These are phyloP conservation scores for Rhinolophus ferrumequinum DNA, from an alignment of 2,113 vertebrate genomes.

Conservation along the genomic window DNA sequence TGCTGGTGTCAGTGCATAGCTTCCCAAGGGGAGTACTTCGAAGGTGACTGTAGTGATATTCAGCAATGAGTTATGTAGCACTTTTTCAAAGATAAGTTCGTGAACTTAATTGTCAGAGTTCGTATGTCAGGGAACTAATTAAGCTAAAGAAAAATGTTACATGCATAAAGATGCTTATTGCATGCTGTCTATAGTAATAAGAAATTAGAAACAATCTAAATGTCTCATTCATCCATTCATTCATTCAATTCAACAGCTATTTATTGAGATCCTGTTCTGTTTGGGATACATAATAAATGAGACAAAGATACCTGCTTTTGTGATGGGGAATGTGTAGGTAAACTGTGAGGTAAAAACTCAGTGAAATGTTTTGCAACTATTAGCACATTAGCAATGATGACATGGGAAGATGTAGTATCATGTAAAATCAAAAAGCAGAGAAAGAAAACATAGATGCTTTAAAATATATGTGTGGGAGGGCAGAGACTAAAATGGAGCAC, in stretches of 20 bases:
- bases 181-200: neutral
- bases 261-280: neutral
- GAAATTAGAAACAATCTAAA: neutral
- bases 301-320: neutral
- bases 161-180: neutral
- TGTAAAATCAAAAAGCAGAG: neutral
- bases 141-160: conserved; percentile 14
- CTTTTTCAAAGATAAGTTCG: no score
- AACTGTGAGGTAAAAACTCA: neutral
- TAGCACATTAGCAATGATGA: neutral
- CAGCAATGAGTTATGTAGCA: no score
- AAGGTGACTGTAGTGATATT: no score
- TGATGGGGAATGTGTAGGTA: neutral
- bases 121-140: neutral
- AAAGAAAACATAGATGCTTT: neutral
- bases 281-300: neutral
- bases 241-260: neutral
- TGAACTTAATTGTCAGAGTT: no score
- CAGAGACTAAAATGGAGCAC: neutral
- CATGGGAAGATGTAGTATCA: neutral
- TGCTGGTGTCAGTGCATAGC: no score
- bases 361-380: neutral
- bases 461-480: neutral
- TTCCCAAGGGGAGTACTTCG: no score
- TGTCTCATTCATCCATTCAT: neutral